Percentiles rank a stretch among this genome's conserved stretches.
These are phyloP conservation scores for Chrysochloris asiatica DNA, from an alignment of 2,113 vertebrate genomes.

Conservation along the genomic window DNA sequence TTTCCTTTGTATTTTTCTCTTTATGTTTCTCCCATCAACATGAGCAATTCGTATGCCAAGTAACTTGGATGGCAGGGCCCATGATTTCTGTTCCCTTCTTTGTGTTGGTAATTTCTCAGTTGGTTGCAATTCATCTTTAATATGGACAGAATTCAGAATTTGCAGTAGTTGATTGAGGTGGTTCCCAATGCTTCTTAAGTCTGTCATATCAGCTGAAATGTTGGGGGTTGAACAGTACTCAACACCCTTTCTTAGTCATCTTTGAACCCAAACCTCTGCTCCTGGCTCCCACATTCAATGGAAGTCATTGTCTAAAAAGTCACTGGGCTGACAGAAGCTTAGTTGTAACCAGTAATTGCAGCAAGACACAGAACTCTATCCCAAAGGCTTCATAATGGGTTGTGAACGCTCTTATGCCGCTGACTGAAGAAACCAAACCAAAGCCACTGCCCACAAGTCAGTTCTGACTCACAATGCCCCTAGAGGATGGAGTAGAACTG, in stretches of 20 bases:
- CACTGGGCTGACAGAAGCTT: not conserved
- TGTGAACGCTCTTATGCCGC: not conserved
- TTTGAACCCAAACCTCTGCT: not conserved
- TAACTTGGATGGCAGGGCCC: not conserved
- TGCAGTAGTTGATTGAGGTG: conserved; percentile 68
- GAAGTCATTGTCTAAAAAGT: not conserved
- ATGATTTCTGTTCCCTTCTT: not conserved
- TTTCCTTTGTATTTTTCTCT: not conserved
- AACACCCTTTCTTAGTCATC: not conserved
- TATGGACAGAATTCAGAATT: conserved; percentile 68
- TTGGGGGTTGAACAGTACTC: not conserved
- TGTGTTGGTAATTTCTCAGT: conserved; percentile 60
- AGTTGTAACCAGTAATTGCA: rapidly evolving
- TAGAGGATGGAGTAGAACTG: too few species aligned
- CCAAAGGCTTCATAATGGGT: not conserved
- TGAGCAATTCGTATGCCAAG: not conserved
- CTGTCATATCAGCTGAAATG: not conserved
- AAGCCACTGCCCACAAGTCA: too few species aligned
- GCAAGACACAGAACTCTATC: not conserved
- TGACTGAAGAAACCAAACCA: too few species aligned
- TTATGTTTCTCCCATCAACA: not conserved
- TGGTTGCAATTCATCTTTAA: conserved; percentile 77
- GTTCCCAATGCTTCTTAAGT: not conserved
- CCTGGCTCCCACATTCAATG: not conserved
- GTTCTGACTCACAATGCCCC: too few species aligned